Conservation (phyloP, 2,888 invertebrate species). For the Rosalia funebris region DNA sequence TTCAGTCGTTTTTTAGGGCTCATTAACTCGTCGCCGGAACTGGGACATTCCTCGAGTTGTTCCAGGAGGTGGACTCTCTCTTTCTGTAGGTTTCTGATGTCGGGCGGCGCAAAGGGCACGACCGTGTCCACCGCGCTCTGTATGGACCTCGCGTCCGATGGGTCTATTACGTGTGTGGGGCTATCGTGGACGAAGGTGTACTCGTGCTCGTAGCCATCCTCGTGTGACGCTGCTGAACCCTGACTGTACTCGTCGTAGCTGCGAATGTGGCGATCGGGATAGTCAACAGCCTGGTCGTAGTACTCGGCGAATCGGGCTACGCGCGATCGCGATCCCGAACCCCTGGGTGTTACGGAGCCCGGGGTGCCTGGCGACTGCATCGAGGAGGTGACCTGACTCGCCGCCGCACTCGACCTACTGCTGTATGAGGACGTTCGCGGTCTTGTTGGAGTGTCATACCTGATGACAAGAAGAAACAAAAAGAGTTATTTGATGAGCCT, state of each 20-base stretch:
- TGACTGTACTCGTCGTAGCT: conserved; percentile 80
- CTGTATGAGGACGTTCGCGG: conserved; percentile 70
- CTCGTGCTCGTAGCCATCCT: conserved; percentile 67
- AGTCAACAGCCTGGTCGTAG: conserved; percentile 61
- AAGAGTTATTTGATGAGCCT: too few relatives aligned
- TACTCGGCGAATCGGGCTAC: conserved; percentile 60
- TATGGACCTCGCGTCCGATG: conserved; percentile 26
- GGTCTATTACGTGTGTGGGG: conserved; percentile 59
- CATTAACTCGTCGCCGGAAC: conserved; percentile 75
- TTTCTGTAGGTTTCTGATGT: conserved; percentile 74
- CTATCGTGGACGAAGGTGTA: conserved; percentile 64
- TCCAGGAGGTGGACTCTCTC: conserved; percentile 76
- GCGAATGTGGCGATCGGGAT: conserved; percentile 69
- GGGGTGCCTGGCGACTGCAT: conserved; percentile 68
- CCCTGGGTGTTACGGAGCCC: conserved; percentile 62
- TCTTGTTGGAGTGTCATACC: conserved; percentile 71
- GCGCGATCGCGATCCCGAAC: conserved; percentile 65
- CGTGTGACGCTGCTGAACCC: conserved; percentile 74
- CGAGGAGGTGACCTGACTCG: conserved; percentile 63
- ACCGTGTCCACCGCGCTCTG: conserved; percentile 39
- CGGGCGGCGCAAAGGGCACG: conserved; percentile 63
- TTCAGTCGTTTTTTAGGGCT: conserved; percentile 75
- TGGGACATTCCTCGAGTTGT: conserved; percentile 76
- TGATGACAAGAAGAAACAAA: conserved; percentile 41
- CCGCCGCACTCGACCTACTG: conserved; percentile 65